Base-by-base conservation (phyloP, 1,140 invertebrate species). In the Drosophila pectinifera region DNA sequence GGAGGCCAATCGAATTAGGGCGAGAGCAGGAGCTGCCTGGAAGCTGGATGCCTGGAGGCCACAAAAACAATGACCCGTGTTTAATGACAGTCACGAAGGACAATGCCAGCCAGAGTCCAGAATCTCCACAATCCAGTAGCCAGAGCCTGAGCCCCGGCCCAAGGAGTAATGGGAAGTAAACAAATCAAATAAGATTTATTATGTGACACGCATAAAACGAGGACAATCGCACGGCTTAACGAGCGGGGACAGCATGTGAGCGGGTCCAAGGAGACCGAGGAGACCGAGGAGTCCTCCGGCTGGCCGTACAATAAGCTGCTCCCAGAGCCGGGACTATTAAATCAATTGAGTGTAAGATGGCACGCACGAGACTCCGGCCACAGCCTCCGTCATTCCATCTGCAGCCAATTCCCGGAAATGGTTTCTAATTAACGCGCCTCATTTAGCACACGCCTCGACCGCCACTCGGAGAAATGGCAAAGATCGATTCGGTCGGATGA, bases 161-260 rank as follows among this genome's bases (percentile, higher is more conserved):
- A 57, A 22, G 61, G 45, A 45, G 45, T 41, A 68, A 58, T 57
- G 54, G 76, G 80, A 84, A 80, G 82, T 78, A 85, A 88, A 88
- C 83, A 88, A 88, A 89, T 90, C 84, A 88, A 88, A 88, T 89
- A 89, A 88, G 84, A 88, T 88, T 90, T 88, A 90, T 90, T 90
- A 88, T 88, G 84, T 90, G 84, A 88, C 84, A 90, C 76, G 85
- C 84, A 89, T 89, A 89, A 89, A 88, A 84, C 57, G 64, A 62
- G 85, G 77, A 80, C 76, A 84, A 67, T 41, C 55, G 63, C 65
- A 59, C 14, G 57, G 54, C 53, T 69, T 70, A 72, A 72, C 65
- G 31, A 48, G 57, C 14, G 26, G 26, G 45, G 49, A 46, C 24
- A 42, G 11, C 39, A 53, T 41, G 39, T 58, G 34, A 48, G 72